Percentiles rank a stretch among this genome's conserved stretches.
phyloP scores from a whole-genome alignment of 2,888 invertebrate species.

The Hyles lineata region DNA sequence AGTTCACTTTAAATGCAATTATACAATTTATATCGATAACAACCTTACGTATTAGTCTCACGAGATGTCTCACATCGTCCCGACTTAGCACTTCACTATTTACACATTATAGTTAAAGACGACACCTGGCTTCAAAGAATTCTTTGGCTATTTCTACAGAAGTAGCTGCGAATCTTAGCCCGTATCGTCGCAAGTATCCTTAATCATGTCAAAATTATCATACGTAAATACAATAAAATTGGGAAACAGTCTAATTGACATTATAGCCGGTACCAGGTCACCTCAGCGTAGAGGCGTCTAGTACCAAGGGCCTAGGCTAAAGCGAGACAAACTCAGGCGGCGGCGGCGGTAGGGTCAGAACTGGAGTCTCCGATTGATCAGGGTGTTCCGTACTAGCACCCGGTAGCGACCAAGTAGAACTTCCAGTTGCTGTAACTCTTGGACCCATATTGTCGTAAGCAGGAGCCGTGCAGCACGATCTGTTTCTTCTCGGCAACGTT shows the following conservation, averaged over 20 bases:
- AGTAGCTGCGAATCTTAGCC: neutral
- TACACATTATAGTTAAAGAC: slow-evolving; percentile 53
- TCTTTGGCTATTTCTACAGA: too few relatives aligned
- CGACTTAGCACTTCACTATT: slow-evolving; percentile 67
- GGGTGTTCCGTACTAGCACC: slow-evolving; percentile 77
- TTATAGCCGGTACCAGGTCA: slow-evolving; percentile 77
- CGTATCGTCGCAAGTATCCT: slow-evolving; percentile 39
- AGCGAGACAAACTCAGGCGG: slow-evolving; percentile 82
- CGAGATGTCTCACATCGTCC: slow-evolving; percentile 79
- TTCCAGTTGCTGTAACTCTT: slow-evolving; percentile 93
- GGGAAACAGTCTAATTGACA: slow-evolving; percentile 81
- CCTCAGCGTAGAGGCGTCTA: slow-evolving; percentile 76
- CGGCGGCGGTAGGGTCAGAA: slow-evolving; percentile 82
- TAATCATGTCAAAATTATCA: slow-evolving; percentile 68
- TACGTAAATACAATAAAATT: slow-evolving; percentile 72
- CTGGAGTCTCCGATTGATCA: slow-evolving; percentile 74
- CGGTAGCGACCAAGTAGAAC: slow-evolving; percentile 93
- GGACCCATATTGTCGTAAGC: slow-evolving; percentile 97
- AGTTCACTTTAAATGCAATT: slow-evolving; percentile 69
- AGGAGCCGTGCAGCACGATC: slow-evolving; percentile 83
- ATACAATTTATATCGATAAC: slow-evolving; percentile 77
- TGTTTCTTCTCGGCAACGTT: slow-evolving; percentile 79
- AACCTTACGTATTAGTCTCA: slow-evolving; percentile 79
- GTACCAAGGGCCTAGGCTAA: slow-evolving; percentile 81
- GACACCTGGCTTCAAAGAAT: neutral